Base-by-base conservation (phyloP, 2,888 invertebrate species). In the Brachyopa scutellaris region DNA sequence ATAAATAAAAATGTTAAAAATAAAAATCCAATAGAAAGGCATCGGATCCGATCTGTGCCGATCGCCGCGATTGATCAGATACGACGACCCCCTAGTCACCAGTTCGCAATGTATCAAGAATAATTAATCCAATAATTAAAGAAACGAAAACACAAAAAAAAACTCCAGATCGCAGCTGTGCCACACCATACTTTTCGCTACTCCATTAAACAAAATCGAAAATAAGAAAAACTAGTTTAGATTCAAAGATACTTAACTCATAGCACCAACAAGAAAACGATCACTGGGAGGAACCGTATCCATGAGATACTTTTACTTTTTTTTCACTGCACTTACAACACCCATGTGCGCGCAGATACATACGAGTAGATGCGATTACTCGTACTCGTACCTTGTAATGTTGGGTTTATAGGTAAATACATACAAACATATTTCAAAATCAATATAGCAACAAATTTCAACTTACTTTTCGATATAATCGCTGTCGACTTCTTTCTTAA, bases 391-490 rank as follows among this genome's bases (percentile, higher is more conserved):
- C n/a, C n/a, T n/a, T n/a, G n/a, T n/a, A n/a, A n/a, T n/a, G n/a
- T n/a, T n/a, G n/a, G n/a, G n/a, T n/a, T n/a, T n/a, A n/a, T n/a
- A n/a, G n/a, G n/a, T n/a, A n/a, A n/a, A n/a, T n/a, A n/a, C n/a
- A n/a, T n/a, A n/a, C n/a, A n/a, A n/a, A n/a, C 9, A 17, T 57
- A 74, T 70, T 74, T 69, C 40, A 47, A 49, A 76, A 76, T 62
- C 70, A 55, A 76, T 55, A 73, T 1, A 62, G 13, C 59, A 59
- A 70, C 55, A 13, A 13, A 49, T 7, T 51, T 42, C 19, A 57
- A 89, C 89, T 89, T 69, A 89, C 89, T 89, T 89, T 85, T 89
- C 89, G 84, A 88, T 88, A 84, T 88, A 89, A 86, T 89, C 89
- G 85, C 88, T 86, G 85, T 88, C 88, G 73, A 88, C 87, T 86